These are phyloP conservation scores for Psittacula cyanocephala DNA, from an alignment of 2,113 vertebrate species.

Conservation along the genomic window DNA sequence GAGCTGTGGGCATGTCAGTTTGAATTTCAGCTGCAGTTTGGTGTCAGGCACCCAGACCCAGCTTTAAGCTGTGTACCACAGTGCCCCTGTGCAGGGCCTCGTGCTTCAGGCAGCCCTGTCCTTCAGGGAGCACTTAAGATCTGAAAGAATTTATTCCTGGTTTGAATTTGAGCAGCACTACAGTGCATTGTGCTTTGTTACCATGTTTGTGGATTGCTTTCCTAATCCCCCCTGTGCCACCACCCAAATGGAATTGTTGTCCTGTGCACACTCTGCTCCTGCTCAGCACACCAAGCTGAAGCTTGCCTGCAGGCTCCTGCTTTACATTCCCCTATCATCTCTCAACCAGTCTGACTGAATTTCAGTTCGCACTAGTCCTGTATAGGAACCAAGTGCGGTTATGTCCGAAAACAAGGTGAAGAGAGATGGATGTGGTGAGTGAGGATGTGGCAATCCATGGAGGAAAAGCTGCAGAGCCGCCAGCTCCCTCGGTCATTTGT, in stretches of 20 bases:
- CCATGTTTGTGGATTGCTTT: slow-evolving; percentile 62
- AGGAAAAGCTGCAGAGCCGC: neutral
- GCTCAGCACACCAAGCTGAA: neutral
- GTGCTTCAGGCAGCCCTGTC: neutral
- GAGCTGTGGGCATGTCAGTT: neutral
- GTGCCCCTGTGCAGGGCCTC: slow-evolving; percentile 39
- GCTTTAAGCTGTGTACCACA: neutral
- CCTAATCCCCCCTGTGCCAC: slow-evolving; percentile 59
- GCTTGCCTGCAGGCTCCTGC: neutral
- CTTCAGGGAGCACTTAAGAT: slow-evolving; percentile 55
- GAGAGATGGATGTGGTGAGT: neutral
- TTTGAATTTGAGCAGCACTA: slow-evolving; percentile 49
- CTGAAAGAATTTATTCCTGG: slow-evolving; percentile 56
- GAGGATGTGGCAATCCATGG: neutral
- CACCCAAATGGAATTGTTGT: slow-evolving; percentile 1
- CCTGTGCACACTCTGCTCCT: neutral
- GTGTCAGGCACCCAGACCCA: neutral
- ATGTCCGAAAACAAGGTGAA: neutral
- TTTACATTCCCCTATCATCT: neutral
- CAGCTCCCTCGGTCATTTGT: neutral
- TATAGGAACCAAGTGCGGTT: neutral
- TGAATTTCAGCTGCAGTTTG: neutral
- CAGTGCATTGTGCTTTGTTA: slow-evolving; percentile 50
- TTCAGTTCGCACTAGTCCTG: neutral
- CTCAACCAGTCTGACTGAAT: neutral